These are phyloP conservation scores for Morus bassanus DNA, from an alignment of 2,797 vertebrate genomes.

Conservation along the genomic window DNA sequence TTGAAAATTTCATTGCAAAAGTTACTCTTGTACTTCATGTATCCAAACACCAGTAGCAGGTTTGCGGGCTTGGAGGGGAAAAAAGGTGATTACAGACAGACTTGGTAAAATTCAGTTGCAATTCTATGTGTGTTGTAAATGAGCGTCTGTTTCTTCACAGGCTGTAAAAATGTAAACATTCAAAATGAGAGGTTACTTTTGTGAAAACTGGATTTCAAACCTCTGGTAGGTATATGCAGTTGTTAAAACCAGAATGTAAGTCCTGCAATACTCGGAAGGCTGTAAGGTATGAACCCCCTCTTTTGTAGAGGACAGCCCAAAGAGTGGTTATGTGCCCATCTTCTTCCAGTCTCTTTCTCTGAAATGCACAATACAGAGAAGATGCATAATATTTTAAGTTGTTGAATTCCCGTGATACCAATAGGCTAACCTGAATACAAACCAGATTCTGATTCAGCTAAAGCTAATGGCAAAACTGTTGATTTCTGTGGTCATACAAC, in stretches of 20 bases:
- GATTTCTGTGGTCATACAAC: not conserved
- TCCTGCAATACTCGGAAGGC: not conserved
- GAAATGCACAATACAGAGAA: not conserved
- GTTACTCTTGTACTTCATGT: not conserved
- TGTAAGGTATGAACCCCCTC: not conserved
- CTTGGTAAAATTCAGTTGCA: not conserved
- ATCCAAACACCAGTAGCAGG: not conserved
- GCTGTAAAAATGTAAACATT: not conserved
- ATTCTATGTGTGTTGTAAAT: not conserved
- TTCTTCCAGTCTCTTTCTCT: not conserved
- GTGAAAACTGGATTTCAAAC: not conserved
- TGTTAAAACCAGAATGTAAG: not conserved
- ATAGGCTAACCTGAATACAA: not conserved
- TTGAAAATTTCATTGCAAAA: not conserved
- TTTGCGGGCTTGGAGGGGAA: not conserved
- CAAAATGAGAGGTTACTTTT: not conserved
- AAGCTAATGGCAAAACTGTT: not conserved
- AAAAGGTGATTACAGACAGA: not conserved
- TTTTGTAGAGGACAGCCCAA: not conserved
- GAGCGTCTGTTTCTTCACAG: not conserved
- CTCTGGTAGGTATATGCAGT: not conserved
- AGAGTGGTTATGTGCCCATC: not conserved
- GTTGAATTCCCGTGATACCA: no score
- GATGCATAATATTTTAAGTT: rapidly evolving
- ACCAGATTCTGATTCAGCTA: not conserved